phyloP scores from a whole-genome alignment of 2,113 vertebrate species.

The Scomber colias region DNA sequence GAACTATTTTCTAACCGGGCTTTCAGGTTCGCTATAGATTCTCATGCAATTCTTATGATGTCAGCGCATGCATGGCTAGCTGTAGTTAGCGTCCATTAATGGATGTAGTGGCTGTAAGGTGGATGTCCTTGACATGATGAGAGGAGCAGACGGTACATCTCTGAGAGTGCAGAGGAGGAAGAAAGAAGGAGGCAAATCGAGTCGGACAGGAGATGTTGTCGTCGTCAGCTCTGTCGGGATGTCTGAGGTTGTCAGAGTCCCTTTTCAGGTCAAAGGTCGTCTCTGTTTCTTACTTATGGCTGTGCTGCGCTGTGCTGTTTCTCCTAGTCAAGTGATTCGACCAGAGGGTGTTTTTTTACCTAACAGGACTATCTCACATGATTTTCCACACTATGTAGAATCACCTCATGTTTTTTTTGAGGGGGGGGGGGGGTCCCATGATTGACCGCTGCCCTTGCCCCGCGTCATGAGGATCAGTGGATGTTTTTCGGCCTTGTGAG shows the following conservation, averaged over 20 bases:
- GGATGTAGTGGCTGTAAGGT: constrained; percentile 20
- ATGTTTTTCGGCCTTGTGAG: constrained; percentile 34
- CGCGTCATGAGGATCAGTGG: constrained; percentile 35
- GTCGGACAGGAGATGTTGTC: constrained; percentile 44
- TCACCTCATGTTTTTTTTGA: constrained; percentile 39
- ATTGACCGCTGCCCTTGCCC: constrained; percentile 69
- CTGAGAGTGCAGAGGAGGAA: background rate
- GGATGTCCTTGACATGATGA: constrained; percentile 19
- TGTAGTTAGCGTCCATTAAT: constrained; percentile 62
- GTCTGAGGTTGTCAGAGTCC: constrained; percentile 33
- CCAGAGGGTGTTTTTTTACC: constrained; percentile 26
- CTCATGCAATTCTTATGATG: constrained; percentile 65
- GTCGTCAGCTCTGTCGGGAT: constrained; percentile 43
- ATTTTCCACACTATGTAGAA: constrained; percentile 54
- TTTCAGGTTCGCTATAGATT: constrained; percentile 31
- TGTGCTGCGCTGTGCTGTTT: background rate
- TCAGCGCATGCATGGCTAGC: constrained; percentile 56
- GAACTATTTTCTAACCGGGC: background rate
- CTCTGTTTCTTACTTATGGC: background rate
- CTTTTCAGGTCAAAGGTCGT: background rate
- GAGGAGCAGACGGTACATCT: constrained; percentile 15
- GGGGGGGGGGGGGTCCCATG: constrained; percentile 14
- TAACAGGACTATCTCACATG: constrained; percentile 43
- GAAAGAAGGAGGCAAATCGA: constrained; percentile 17
- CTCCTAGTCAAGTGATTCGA: background rate